phyloP scores from a whole-genome alignment of 1,140 invertebrate genomes.

The Drosophila burlai region DNA sequence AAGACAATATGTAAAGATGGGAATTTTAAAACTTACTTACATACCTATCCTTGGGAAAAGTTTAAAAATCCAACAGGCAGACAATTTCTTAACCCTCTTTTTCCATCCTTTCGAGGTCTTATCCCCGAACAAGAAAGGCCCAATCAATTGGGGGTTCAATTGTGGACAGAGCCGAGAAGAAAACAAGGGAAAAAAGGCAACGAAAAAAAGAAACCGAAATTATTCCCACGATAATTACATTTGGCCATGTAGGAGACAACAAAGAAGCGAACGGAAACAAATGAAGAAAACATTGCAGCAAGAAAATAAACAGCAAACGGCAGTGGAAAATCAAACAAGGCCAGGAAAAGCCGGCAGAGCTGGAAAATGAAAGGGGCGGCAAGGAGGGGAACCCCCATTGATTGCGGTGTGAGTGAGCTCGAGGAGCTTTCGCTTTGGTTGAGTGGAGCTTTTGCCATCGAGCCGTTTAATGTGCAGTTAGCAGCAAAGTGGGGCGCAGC shows the following conservation, averaged over 20 bases:
- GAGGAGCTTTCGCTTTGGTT: slow-evolving; percentile 33
- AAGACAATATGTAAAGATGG: background rate
- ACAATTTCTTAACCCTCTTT: background rate
- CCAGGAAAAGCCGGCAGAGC: background rate
- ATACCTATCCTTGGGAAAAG: background rate
- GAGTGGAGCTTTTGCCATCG: slow-evolving; percentile 71
- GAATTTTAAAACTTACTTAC: background rate
- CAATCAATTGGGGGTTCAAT: slow-evolving; percentile 55
- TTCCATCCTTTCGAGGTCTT: background rate
- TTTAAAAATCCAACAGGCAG: background rate
- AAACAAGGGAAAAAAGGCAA: slow-evolving; percentile 34
- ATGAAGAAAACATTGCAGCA: slow-evolving; percentile 37
- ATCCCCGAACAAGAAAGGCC: slow-evolving; percentile 23
- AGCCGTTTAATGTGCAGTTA: slow-evolving; percentile 79
- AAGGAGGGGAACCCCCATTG: slow-evolving; percentile 16
- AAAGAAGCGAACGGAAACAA: slow-evolving; percentile 33
- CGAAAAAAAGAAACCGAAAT: slow-evolving; percentile 25
- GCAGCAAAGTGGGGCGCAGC: slow-evolving; percentile 58
- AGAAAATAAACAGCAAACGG: slow-evolving; percentile 29
- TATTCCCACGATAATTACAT: slow-evolving; percentile 71
- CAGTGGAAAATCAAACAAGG: slow-evolving; percentile 34
- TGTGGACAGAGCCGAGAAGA: slow-evolving; percentile 20
- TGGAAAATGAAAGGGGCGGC: slow-evolving; percentile 11
- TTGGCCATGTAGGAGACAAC: slow-evolving; percentile 40
- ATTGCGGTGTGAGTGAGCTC: slow-evolving; percentile 45